A percentile compares a stretch with the other conserved stretches of the same genome.
These are phyloP conservation scores for Staurois parvus DNA, from an alignment of 2,797 vertebrate genomes.

Conservation along the genomic window DNA sequence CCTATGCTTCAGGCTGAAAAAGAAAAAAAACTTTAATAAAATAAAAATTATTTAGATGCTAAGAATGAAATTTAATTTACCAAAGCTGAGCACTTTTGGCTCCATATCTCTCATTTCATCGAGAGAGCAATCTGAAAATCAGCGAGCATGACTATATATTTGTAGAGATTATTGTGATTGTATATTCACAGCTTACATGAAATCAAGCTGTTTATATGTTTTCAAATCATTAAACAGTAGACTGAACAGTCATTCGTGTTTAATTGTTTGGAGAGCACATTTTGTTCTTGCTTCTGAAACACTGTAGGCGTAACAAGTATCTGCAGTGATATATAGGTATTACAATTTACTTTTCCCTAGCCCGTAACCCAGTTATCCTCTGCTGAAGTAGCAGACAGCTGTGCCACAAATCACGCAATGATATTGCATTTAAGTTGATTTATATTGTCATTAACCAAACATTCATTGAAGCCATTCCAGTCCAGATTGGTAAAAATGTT, in stretches of 20 bases:
- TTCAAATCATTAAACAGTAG: slow-evolving; percentile 47
- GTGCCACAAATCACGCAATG: slow-evolving; percentile 7
- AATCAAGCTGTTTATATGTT: slow-evolving; percentile 50
- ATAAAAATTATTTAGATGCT: slow-evolving; percentile 8
- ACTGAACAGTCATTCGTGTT: slow-evolving; percentile 55
- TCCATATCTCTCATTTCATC: slow-evolving; percentile 43
- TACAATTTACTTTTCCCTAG: not conserved
- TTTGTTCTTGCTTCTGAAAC: slow-evolving; percentile 36
- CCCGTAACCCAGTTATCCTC: not conserved
- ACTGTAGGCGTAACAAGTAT: slow-evolving; percentile 14
- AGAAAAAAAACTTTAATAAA: not conserved
- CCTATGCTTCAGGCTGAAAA: not conserved
- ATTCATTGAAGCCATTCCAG: not conserved
- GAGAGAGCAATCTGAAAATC: slow-evolving; percentile 40
- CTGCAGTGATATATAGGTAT: not conserved
- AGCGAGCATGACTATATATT: slow-evolving; percentile 32
- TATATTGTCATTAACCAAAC: slow-evolving; percentile 9
- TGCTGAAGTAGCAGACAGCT: slow-evolving; percentile 22
- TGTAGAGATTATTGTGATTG: slow-evolving; percentile 42
- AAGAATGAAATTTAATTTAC: slow-evolving; percentile 9
- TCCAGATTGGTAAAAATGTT: slow-evolving; percentile 13
- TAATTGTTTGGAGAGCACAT: slow-evolving; percentile 40
- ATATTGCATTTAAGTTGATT: not conserved
- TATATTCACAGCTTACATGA: slow-evolving; percentile 47
- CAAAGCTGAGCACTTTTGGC: slow-evolving; percentile 27